Conservation (phyloP, 2,888 invertebrate species). For the Tetanocera ferruginea region DNA sequence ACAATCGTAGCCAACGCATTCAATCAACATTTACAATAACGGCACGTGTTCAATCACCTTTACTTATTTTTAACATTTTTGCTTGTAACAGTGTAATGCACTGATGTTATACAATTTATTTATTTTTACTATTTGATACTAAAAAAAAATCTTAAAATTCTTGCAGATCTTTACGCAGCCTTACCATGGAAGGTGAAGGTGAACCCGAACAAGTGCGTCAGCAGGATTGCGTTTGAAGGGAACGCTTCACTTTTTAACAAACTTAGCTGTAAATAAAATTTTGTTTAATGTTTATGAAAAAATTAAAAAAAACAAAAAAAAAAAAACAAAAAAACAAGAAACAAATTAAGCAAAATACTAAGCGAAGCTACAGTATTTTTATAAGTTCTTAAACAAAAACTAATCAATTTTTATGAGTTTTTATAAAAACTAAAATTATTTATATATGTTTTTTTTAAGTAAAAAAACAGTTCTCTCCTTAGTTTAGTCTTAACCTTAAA, state of each 20-base stretch:
- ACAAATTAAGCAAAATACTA: neutral
- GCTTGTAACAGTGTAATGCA: no score
- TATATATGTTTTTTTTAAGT: neutral
- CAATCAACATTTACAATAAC: slow-evolving; percentile 4
- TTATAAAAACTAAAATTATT: neutral
- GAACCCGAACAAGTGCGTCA: slow-evolving; percentile 58
- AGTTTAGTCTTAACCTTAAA: slow-evolving; percentile 10
- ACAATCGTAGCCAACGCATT: neutral
- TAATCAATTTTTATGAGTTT: neutral
- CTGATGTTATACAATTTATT: neutral
- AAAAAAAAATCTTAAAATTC: neutral
- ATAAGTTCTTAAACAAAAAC: neutral
- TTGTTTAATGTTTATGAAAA: neutral
- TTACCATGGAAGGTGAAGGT: slow-evolving; percentile 63
- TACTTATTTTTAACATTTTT: neutral
- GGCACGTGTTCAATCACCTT: slow-evolving; percentile 10
- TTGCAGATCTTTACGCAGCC: slow-evolving; percentile 68
- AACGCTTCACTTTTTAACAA: neutral
- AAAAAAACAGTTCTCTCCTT: neutral
- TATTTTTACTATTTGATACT: neutral
- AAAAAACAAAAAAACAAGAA: neutral
- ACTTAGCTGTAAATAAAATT: slow-evolving; percentile 14
- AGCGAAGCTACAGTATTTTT: neutral
- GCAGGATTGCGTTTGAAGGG: slow-evolving; percentile 48
- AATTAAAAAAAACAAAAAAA: neutral